Percentiles rank a stretch among this genome's conserved stretches.
These are phyloP conservation scores for Cheilosia scutellata DNA, from an alignment of 2,888 invertebrate genomes.

Conservation along the genomic window DNA sequence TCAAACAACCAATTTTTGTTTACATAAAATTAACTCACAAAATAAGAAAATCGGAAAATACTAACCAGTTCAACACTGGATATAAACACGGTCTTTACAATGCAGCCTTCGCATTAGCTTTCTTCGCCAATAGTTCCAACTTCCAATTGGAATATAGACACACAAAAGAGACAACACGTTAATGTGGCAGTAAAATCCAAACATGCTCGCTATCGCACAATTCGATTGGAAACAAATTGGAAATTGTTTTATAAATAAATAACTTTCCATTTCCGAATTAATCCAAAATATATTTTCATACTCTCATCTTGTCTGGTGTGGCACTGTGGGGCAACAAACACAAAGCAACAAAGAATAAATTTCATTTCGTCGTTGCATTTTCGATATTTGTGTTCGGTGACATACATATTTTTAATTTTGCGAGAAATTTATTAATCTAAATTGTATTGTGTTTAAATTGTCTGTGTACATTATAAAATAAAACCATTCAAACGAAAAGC, in stretches of 20 bases:
- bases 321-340: background rate
- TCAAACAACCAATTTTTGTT: no score
- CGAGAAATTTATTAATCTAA: slow-evolving; percentile 42
- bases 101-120: slow-evolving; percentile 3
- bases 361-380: background rate
- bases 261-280: slow-evolving; percentile 70
- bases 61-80: background rate
- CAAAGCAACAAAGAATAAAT: slow-evolving; percentile 6
- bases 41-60: no score
- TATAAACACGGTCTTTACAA: background rate
- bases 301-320: slow-evolving; percentile 42
- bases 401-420: slow-evolving; percentile 28
- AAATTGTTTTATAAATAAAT: slow-evolving; percentile 72
- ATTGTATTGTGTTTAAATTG: slow-evolving; percentile 49
- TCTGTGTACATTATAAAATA: slow-evolving; percentile 33
- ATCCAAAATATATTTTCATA: slow-evolving; percentile 60
- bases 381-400: slow-evolving; percentile 22
- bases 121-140: no score
- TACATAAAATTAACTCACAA: no score
- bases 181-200: no score
- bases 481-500: slow-evolving; percentile 12
- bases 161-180: background rate
- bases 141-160: background rate
- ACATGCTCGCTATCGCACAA: slow-evolving; percentile 11
- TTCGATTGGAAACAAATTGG: slow-evolving; percentile 45